These are phyloP conservation scores for Nephila pilipes DNA, from an alignment of 1,140 invertebrate genomes.

Conservation along the genomic window DNA sequence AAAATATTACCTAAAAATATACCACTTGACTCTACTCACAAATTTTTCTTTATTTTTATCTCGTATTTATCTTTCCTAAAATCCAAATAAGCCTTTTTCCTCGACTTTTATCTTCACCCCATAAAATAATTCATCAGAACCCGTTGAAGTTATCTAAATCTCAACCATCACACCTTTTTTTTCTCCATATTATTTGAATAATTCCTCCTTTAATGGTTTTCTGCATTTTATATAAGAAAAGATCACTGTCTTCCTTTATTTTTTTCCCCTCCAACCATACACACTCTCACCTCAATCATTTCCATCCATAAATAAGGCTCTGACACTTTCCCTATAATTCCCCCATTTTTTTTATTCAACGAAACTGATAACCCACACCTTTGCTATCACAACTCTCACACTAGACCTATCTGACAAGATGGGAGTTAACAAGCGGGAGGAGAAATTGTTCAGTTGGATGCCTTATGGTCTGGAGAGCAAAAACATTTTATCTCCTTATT, in stretches of 20 bases:
- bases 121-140: background rate
- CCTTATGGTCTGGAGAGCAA: background rate
- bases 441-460: too few species aligned
- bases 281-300: background rate
- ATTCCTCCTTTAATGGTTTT: background rate
- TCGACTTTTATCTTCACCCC: too few species aligned
- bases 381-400: background rate
- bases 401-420: background rate
- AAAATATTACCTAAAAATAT: too few species aligned
- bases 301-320: background rate
- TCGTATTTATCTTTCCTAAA: too few species aligned
- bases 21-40: too few species aligned
- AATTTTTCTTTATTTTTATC: too few species aligned
- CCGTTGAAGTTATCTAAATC: background rate
- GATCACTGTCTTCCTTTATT: background rate
- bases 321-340: background rate
- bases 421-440: background rate
- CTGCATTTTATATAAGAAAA: background rate
- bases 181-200: background rate
- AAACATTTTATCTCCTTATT: slow-evolving; percentile 3
- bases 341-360: background rate
- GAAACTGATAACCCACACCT: slow-evolving; percentile 20
- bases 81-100: too few species aligned
- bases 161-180: background rate
- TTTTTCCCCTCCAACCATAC: background rate